Evolutionary conservation across 2,888 invertebrate species (phyloP).

Genomic region (Gandaritis pyraliata): DNA sequence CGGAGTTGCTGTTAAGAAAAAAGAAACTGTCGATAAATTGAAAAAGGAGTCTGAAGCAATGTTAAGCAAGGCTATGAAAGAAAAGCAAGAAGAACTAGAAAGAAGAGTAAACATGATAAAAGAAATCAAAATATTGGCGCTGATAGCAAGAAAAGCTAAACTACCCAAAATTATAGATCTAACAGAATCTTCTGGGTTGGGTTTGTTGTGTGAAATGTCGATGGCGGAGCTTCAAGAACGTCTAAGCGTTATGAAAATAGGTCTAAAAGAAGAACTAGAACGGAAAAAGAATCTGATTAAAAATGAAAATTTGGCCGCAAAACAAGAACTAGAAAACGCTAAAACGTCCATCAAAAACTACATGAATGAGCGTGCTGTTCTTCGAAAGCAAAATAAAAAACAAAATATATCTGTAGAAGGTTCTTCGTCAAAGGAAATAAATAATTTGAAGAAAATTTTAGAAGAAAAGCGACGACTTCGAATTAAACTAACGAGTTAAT

Average conservation of each 20-base stretch:
- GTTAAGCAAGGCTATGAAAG: slow-evolving; percentile 67
- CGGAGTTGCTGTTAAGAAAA: slow-evolving; percentile 57
- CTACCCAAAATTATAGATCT: slow-evolving; percentile 83
- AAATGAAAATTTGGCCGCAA: slow-evolving; percentile 71
- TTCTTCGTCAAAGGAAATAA: slow-evolving; percentile 70
- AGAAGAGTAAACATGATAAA: slow-evolving; percentile 77
- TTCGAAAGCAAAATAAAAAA: slow-evolving; percentile 61
- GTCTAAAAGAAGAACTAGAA: slow-evolving; percentile 81
- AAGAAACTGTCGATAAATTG: slow-evolving; percentile 60
- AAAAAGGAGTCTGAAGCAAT: slow-evolving; percentile 64
- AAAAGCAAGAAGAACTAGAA: slow-evolving; percentile 78
- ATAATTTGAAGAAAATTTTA: slow-evolving; percentile 73
- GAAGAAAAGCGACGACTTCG: slow-evolving; percentile 76
- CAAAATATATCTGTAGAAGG: slow-evolving; percentile 42
- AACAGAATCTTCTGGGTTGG: slow-evolving; percentile 83
- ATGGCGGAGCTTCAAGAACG: slow-evolving; percentile 85
- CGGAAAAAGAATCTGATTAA: slow-evolving; percentile 73
- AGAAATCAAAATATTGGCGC: slow-evolving; percentile 77
- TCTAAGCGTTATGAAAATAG: slow-evolving; percentile 75
- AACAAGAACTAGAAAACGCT: slow-evolving; percentile 74
- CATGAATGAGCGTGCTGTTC: slow-evolving; percentile 60
- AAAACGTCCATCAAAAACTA: slow-evolving; percentile 72
- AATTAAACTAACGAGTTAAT: slow-evolving; percentile 43
- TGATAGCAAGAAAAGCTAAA: slow-evolving; percentile 79
- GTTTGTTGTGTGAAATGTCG: slow-evolving; percentile 87